Conservation (phyloP, 92 coral and sea anemone species). For the Parazoanthus swiftii region DNA sequence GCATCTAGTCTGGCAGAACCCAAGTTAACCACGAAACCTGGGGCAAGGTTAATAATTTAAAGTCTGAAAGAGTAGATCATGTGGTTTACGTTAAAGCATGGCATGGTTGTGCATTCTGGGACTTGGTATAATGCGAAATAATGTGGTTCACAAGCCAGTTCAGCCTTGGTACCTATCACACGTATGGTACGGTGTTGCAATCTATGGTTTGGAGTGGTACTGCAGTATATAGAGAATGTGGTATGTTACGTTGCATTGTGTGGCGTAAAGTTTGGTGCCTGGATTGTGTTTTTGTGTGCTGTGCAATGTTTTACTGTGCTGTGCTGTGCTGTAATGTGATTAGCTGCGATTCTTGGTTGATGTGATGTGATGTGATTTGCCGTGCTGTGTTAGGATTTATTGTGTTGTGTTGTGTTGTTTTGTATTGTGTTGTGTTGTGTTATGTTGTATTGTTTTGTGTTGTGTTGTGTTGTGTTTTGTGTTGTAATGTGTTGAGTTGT, state of each 20-base stretch:
- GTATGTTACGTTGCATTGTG: not conserved
- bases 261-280: not conserved
- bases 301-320: not conserved
- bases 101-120: not conserved
- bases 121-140: not conserved
- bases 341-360: not conserved
- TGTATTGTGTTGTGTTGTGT: not conserved
- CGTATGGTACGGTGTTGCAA: not conserved
- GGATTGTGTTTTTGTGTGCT: not conserved
- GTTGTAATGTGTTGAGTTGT: not conserved
- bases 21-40: slow-evolving; percentile 83
- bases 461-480: not conserved
- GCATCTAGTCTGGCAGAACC: slow-evolving; percentile 57
- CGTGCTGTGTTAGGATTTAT: not conserved
- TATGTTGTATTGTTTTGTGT: not conserved
- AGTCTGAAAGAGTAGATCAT: not conserved
- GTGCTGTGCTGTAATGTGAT: not conserved
- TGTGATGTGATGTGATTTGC: not conserved
- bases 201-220: not conserved
- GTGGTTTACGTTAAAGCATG: not conserved
- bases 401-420: not conserved
- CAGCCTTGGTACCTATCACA: not conserved
- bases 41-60: not conserved
- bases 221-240: not conserved
- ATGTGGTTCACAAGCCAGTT: not conserved